phyloP scores from a whole-genome alignment of 2,797 vertebrate genomes.

The Pseudomugil tenellus region DNA sequence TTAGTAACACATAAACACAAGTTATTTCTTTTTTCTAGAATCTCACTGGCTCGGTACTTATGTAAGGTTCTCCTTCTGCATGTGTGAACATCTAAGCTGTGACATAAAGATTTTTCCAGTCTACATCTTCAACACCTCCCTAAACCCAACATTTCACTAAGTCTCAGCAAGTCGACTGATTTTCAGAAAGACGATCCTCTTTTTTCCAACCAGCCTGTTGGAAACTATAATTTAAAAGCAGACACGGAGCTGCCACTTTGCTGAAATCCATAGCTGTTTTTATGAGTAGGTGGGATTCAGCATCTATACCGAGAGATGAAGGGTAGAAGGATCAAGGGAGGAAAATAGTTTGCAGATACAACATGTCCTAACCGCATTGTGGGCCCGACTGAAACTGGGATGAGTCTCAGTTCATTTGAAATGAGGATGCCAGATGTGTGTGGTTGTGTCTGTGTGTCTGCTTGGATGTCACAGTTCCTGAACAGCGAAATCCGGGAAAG shows the following conservation, averaged over 20 bases:
- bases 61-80: background rate
- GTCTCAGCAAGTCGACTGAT: slow-evolving; percentile 27
- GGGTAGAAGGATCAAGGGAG: slow-evolving; percentile 14
- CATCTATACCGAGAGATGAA: slow-evolving; percentile 33
- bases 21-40: too few relatives aligned
- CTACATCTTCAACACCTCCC: slow-evolving; percentile 25
- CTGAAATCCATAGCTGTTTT: slow-evolving; percentile 25
- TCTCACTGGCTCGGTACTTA: background rate
- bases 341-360: slow-evolving; percentile 16
- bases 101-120: slow-evolving; percentile 20
- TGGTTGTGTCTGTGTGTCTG: slow-evolving; percentile 15
- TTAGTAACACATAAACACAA: too few relatives aligned
- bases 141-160: slow-evolving; percentile 23
- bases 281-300: slow-evolving; percentile 18
- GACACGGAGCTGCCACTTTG: slow-evolving; percentile 28
- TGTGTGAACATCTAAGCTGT: slow-evolving; percentile 17
- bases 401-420: slow-evolving; percentile 30
- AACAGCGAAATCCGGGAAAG: slow-evolving; percentile 54
- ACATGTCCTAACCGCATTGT: background rate
- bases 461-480: slow-evolving; percentile 31
- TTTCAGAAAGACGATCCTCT: slow-evolving; percentile 35
- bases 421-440: slow-evolving; percentile 26
- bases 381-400: slow-evolving; percentile 25
- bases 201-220: slow-evolving; percentile 28
- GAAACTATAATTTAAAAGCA: slow-evolving; percentile 64